These are phyloP conservation scores for Drosophila elegans DNA, from an alignment of 1,140 invertebrate genomes.

Conservation along the genomic window DNA sequence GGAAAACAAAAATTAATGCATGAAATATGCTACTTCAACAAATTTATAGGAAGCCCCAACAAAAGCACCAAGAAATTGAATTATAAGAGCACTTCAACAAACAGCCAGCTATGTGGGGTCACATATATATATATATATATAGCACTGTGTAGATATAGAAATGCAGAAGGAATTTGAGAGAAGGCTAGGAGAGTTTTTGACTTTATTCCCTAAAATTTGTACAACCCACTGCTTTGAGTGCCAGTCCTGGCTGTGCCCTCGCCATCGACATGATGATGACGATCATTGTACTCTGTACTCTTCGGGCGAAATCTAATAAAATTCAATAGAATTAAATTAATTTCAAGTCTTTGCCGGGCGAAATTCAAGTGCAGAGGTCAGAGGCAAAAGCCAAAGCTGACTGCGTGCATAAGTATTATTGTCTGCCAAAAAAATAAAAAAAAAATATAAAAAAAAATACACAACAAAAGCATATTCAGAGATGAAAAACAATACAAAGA, in stretches of 20 bases:
- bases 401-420: slow-evolving; percentile 52
- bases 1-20: slow-evolving; percentile 57
- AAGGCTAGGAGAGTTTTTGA: slow-evolving; percentile 29
- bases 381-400: slow-evolving; percentile 39
- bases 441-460: slow-evolving; percentile 6
- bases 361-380: slow-evolving; percentile 69
- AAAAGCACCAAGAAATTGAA: slow-evolving; percentile 64
- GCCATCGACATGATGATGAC: slow-evolving; percentile 38
- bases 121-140: slow-evolving; percentile 5
- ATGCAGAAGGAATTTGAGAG: slow-evolving; percentile 41
- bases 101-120: neutral
- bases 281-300: slow-evolving; percentile 38
- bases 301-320: slow-evolving; percentile 71
- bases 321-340: slow-evolving; percentile 81
- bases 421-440: slow-evolving; percentile 6
- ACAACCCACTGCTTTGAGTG: slow-evolving; percentile 33
- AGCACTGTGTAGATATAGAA: slow-evolving; percentile 16
- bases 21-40: slow-evolving; percentile 64
- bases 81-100: slow-evolving; percentile 53
- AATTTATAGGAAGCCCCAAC: slow-evolving; percentile 58
- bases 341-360: slow-evolving; percentile 57
- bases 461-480: slow-evolving; percentile 9
- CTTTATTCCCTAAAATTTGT: slow-evolving; percentile 39
- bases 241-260: slow-evolving; percentile 44
- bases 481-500: slow-evolving; percentile 57